Evolutionary conservation across 1,140 invertebrate species (phyloP), one percentile per base, ranked within the genome.

Genomic region (Elymnias hypermnestra): DNA sequence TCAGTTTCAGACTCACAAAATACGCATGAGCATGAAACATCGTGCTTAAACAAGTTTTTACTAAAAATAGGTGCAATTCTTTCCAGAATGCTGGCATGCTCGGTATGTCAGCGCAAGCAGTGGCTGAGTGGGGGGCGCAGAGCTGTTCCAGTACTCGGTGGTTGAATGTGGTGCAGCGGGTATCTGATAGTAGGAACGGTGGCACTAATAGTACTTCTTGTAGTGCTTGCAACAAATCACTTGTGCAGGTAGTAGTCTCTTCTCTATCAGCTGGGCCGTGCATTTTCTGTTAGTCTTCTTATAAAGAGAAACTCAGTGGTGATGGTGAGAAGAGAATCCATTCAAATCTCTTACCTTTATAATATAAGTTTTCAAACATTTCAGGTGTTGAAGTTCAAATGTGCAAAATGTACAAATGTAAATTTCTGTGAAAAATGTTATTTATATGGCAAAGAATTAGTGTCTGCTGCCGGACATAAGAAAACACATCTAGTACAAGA

Each of bases 361-460:
- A n/a, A n/a, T n/a, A n/a, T n/a, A n/a, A n/a, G n/a, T n/a, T n/a
- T n/a, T n/a, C n/a, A n/a, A n/a, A n/a, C n/a, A n/a, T 81, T 83
- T 37, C 61, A 87, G 83, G 74, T 85, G 36, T 55, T 87, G 10
- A 83, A 85, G 51, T 87, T 87, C 35, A 83, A 79, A 61, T 87
- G 86, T 46, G 65, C 72, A 13, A 79, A 83, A 35, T 87, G 86
- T 37, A 74, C 45, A 42, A 63, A 77, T 9, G 39, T 81, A 10
- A 72, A 78, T 44, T 73, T 87, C 37, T 87, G 86, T 65, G 86
- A 86, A 59, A 81, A 85, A 12, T 87, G 86, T 40, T 85, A 86
- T 41, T 62, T 87, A 19, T 86, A 85, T 54, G 83, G 78, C 47
- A 79, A 70, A 44, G 70, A 81, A 44, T 45, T 78, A 37, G 55